phyloP scores from a whole-genome alignment of 2,797 vertebrate genomes.

The Microctenopoma lineatum region DNA sequence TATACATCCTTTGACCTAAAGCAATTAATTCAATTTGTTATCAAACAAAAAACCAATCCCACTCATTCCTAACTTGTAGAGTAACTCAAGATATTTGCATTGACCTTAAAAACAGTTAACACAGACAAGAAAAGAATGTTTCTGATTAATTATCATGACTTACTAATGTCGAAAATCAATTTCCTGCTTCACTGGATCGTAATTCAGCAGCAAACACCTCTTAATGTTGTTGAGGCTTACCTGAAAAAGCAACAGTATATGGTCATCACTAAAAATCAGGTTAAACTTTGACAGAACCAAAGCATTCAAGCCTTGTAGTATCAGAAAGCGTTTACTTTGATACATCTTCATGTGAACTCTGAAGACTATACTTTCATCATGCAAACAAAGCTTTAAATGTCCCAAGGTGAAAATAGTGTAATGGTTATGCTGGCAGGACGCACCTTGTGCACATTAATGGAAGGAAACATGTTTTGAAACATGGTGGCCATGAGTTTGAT shows the following conservation, averaged over 20 bases:
- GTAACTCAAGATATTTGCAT: not conserved
- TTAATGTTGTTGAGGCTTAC: slow-evolving; percentile 92
- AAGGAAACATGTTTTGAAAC: slow-evolving; percentile 96
- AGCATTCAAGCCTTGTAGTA: not conserved
- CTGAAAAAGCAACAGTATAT: slow-evolving; percentile 62
- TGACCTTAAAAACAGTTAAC: not conserved
- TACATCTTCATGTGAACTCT: slow-evolving; percentile 75
- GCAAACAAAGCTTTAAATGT: slow-evolving; percentile 4
- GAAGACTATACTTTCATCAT: slow-evolving; percentile 86
- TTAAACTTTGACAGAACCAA: accelerated
- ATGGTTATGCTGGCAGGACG: not conserved
- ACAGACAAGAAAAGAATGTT: too few species aligned
- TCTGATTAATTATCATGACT: slow-evolving; percentile 67
- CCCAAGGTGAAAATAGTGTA: not conserved
- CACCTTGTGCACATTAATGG: slow-evolving; percentile 94
- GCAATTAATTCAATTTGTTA: too few species aligned
- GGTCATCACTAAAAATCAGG: not conserved
- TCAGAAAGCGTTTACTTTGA: slow-evolving; percentile 83
- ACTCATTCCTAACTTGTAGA: too few species aligned
- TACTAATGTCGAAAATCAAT: slow-evolving; percentile 94
- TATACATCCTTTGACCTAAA: not conserved
- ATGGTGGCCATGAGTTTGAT: slow-evolving; percentile 94
- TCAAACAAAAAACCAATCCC: too few species aligned
- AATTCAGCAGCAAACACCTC: slow-evolving; percentile 90
- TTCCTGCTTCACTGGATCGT: slow-evolving; percentile 82